A percentile compares a stretch with the other conserved stretches of the same genome.
Evolutionary conservation across 2,888 invertebrate species (phyloP).

Genomic region (Pristionchus mayeri): DNA sequence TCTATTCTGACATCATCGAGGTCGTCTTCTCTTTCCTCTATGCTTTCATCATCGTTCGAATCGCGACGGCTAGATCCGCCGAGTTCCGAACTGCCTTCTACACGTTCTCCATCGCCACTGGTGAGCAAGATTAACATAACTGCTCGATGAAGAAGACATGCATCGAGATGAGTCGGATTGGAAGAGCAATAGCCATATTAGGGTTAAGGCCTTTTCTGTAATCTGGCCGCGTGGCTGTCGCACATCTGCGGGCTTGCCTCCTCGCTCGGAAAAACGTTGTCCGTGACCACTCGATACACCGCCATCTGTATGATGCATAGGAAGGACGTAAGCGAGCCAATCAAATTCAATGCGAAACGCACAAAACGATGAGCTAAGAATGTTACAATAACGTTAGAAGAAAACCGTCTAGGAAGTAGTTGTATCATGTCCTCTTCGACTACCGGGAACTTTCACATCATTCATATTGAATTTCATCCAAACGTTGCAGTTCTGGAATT

Average conservation of each 20-base stretch:
- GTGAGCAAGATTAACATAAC: not conserved
- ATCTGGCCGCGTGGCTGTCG: not conserved
- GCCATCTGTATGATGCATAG: not conserved
- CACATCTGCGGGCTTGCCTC: not conserved
- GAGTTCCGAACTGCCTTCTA: not conserved
- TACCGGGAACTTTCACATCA: no score
- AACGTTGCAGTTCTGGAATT: not conserved
- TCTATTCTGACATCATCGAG: constrained; percentile 32
- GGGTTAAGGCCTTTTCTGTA: not conserved
- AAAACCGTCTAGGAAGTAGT: no score
- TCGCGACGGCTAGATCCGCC: not conserved
- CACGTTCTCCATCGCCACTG: not conserved
- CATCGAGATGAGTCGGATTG: no score
- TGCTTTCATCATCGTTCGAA: not conserved
- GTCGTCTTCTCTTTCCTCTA: not conserved
- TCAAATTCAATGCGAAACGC: no score
- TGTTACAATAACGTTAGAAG: no score
- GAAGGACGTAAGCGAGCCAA: not conserved
- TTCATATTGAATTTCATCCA: not conserved
- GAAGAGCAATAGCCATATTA: no score
- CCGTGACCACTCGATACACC: not conserved
- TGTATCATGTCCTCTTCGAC: no score
- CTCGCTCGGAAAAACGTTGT: not conserved
- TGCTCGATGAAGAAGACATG: no score
- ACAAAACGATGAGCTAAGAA: no score